phyloP scores from a whole-genome alignment of 2,797 vertebrate genomes.

The Pelochelys cantorii region DNA sequence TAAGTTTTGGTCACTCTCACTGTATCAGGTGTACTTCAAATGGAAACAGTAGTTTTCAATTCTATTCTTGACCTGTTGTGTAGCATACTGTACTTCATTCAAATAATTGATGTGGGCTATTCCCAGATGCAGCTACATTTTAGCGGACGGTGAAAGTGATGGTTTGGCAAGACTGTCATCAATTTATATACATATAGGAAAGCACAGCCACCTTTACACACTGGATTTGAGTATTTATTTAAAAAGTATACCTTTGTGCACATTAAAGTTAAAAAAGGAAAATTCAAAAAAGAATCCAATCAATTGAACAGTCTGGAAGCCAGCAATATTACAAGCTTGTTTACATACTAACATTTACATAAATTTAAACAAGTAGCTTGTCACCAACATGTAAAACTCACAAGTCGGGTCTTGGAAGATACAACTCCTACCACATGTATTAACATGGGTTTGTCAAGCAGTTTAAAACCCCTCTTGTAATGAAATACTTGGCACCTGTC shows the following conservation, averaged over 20 bases:
- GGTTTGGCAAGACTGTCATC: rapidly evolving
- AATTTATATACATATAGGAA: background rate
- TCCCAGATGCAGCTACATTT: rapidly evolving
- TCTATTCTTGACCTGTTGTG: too few relatives aligned
- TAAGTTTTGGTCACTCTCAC: background rate
- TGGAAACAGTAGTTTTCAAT: background rate
- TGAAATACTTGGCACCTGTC: constrained; percentile 61
- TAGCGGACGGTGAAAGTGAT: background rate
- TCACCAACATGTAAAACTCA: constrained; percentile 76
- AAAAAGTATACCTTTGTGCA: constrained; percentile 67
- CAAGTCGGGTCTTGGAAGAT: constrained; percentile 68
- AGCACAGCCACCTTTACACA: constrained; percentile 27
- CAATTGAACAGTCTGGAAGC: constrained; percentile 55
- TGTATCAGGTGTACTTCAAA: background rate
- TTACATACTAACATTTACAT: constrained; percentile 75
- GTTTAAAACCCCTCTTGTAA: constrained; percentile 59
- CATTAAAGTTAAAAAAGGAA: constrained; percentile 8
- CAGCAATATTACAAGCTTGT: constrained; percentile 78
- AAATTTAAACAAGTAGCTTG: constrained; percentile 75
- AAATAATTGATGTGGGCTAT: background rate
- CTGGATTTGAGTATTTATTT: constrained; percentile 77
- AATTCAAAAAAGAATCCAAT: constrained; percentile 45
- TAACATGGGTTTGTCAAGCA: constrained; percentile 67
- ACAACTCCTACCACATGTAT: constrained; percentile 53
- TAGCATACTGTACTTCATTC: background rate